Conservation (phyloP, 1,140 invertebrate species). For the Calephelis virginiensis region DNA sequence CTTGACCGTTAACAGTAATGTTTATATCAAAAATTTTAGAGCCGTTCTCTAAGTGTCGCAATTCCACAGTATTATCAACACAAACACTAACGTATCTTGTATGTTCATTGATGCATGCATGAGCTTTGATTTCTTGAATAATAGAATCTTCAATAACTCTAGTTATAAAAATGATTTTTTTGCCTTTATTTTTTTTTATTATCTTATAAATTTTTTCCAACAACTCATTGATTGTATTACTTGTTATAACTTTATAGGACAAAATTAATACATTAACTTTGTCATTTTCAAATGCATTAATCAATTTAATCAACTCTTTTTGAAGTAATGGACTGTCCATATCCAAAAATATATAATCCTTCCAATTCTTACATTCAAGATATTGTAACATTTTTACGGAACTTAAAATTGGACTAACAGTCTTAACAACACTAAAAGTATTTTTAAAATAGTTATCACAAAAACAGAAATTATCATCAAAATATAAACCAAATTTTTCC, state of each 20-base stretch:
- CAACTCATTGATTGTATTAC: not conserved
- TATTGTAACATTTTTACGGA: not conserved
- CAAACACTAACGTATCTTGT: not conserved
- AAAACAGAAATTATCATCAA: not conserved
- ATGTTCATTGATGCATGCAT: not conserved
- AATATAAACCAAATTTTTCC: not conserved
- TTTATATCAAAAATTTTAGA: not conserved
- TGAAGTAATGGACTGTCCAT: not conserved
- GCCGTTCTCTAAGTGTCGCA: not conserved
- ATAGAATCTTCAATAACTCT: not conserved
- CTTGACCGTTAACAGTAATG: not conserved
- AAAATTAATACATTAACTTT: not conserved
- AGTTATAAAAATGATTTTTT: not conserved
- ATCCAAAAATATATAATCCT: constrained; percentile 3
- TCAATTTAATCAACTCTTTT: not conserved
- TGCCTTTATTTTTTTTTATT: not conserved
- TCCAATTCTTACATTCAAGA: not conserved
- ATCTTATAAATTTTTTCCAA: not conserved
- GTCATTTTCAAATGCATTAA: not conserved
- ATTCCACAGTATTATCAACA: not conserved
- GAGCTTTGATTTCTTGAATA: not conserved
- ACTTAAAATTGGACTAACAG: not conserved
- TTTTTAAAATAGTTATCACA: not conserved
- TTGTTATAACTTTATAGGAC: not conserved
- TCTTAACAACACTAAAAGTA: not conserved